Conservation (phyloP, 1,140 invertebrate species). For the Bradynema listronoti region DNA sequence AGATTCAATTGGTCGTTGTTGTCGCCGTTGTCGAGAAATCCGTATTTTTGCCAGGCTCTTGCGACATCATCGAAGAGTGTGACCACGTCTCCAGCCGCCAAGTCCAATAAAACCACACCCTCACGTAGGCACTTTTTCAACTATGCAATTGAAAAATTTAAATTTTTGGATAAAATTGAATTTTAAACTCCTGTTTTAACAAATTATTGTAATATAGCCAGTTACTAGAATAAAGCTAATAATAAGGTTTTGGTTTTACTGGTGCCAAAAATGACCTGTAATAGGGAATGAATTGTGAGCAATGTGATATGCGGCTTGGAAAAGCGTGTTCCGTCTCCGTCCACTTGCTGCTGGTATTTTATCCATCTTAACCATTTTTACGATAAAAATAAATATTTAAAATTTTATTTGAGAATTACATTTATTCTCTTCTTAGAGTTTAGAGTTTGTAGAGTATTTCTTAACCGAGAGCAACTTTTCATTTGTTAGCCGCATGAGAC, state of each 20-base stretch:
- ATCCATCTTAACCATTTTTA: constrained; percentile 43
- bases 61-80: constrained; percentile 34
- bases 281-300: constrained; percentile 29
- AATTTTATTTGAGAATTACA: constrained; percentile 1
- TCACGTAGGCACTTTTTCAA: constrained; percentile 35
- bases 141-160: constrained; percentile 16
- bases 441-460: too few species aligned
- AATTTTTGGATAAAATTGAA: not conserved
- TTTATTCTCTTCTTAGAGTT: too few species aligned
- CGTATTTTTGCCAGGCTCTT: constrained; percentile 22
- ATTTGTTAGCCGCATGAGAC: too few species aligned
- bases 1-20: constrained; percentile 23
- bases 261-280: constrained; percentile 17
- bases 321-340: constrained; percentile 48
- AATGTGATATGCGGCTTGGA: constrained; percentile 41
- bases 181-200: not conserved
- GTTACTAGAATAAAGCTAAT: not conserved
- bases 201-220: not conserved
- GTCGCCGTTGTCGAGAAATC: constrained; percentile 15
- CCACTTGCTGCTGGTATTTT: constrained; percentile 42
- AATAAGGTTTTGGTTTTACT: not conserved
- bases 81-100: constrained; percentile 23
- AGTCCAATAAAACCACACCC: constrained; percentile 31
- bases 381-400: too few species aligned
- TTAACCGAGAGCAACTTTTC: too few species aligned